These are phyloP conservation scores for Aphidoletes aphidimyza DNA, from an alignment of 2,888 invertebrate genomes.

Conservation along the genomic window DNA sequence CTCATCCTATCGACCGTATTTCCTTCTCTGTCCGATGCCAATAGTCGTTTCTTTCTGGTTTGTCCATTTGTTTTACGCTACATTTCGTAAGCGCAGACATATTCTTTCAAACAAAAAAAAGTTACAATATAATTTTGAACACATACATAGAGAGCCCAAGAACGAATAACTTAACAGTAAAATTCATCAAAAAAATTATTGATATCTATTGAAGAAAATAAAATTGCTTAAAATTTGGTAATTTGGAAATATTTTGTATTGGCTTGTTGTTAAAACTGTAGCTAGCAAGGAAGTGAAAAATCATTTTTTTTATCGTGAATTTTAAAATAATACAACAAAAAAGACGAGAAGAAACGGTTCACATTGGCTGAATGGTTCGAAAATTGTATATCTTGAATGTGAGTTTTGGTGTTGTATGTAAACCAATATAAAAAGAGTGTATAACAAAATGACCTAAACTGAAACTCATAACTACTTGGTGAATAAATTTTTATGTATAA, in stretches of 20 bases:
- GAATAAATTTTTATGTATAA: background rate
- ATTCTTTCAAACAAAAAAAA: background rate
- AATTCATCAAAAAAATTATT: background rate
- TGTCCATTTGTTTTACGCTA: conserved; percentile 47
- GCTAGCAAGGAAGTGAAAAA: too few relatives aligned
- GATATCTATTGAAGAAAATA: too few relatives aligned
- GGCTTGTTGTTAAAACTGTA: background rate
- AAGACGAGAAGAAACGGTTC: conserved; percentile 8
- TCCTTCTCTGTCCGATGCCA: background rate
- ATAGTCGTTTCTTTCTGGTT: conserved; percentile 26
- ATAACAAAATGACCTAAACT: conserved; percentile 34
- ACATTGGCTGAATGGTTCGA: conserved; percentile 24
- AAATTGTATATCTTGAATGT: conserved; percentile 16
- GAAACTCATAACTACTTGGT: conserved; percentile 41
- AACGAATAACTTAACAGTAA: background rate
- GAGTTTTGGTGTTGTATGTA: background rate
- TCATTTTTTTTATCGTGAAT: background rate
- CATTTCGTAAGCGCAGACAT: conserved; percentile 31
- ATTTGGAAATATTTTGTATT: too few relatives aligned
- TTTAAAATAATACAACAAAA: conserved; percentile 30
- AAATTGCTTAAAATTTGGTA: too few relatives aligned
- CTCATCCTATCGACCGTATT: conserved; percentile 4
- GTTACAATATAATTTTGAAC: conserved; percentile 11
- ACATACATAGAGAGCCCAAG: background rate
- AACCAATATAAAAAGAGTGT: background rate